phyloP scores from a whole-genome alignment of 2,797 vertebrate species.

The Gastrophryne carolinensis region DNA sequence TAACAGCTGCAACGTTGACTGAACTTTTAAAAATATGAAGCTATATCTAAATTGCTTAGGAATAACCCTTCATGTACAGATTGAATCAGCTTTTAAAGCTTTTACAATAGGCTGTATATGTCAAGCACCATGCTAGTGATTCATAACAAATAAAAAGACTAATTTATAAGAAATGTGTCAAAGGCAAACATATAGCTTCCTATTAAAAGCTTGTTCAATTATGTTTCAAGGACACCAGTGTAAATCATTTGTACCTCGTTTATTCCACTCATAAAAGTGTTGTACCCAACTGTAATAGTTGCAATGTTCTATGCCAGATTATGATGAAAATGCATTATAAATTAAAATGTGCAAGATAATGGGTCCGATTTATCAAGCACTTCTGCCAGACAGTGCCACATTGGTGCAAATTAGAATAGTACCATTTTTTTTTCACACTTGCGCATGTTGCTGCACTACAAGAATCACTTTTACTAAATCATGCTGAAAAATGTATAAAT shows the following conservation, averaged over 20 bases:
- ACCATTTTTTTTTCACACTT: too few species aligned
- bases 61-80: not conserved
- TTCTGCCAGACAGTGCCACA: too few species aligned
- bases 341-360: too few species aligned
- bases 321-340: not conserved
- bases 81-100: not conserved
- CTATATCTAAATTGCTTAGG: not conserved
- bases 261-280: not conserved
- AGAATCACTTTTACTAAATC: too few species aligned
- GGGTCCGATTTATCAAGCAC: too few species aligned
- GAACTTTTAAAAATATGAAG: not conserved
- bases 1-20: not conserved
- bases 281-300: not conserved
- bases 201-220: not conserved
- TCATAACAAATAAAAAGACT: not conserved
- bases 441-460: too few species aligned
- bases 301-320: not conserved
- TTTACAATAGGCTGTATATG: not conserved
- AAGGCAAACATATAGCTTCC: not conserved
- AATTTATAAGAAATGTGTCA: not conserved
- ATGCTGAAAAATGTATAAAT: too few species aligned
- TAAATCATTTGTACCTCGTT: not conserved
- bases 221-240: not conserved
- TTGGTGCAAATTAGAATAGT: too few species aligned
- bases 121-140: not conserved